Evolutionary conservation across 2,888 invertebrate species (phyloP), one percentile per base, ranked within the genome.

Genomic region (Diachrysia chrysitis): DNA sequence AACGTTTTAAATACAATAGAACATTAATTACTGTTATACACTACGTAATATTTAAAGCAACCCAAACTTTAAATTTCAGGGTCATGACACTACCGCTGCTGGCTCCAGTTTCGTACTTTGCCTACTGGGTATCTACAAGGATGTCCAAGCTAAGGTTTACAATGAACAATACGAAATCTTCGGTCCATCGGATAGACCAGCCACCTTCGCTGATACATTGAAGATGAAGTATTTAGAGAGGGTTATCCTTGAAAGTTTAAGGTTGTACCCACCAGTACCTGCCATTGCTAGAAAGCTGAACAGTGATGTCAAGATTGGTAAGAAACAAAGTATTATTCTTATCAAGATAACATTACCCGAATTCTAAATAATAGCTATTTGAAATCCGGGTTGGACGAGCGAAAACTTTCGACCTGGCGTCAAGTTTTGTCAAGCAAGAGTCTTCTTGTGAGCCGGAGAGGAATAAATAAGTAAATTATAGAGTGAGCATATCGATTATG

Each of bases 101-200:
- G 98, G 97, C 0, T 97, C 98, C 74, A 98, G 98, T 87, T 99
- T 98, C 96, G 97, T 98, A 71, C 95, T 98, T 2, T 97, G 97
- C 78, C 95, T 98, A 86, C 96, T 99, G 87, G 98, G 98, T 12
- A 96, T 97, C 57, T 97, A 98, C 86, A 97, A 97, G 55, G 96
- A 98, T 12, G 96, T 98, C 59, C 98, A 99, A 92, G 96, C 96
- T 0, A 97, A 95, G 82, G 97, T 97, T 0, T 96, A 97, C 82
- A 96, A 97, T 69, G 98, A 98, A 85, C 89, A 98, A 35, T 96
- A 97, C 71, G 96, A 96, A 19, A 97, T 98, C 77, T 98, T 98
- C 82, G 97, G 97, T 0, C 97, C 97, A 83, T 97, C 97, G 1
- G 97, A 97, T 86, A 95, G 98, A 48, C 97, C 97, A 2, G 97